Evolutionary conservation across 1,140 invertebrate species (phyloP).

Genomic region (Orchestia grillus): DNA sequence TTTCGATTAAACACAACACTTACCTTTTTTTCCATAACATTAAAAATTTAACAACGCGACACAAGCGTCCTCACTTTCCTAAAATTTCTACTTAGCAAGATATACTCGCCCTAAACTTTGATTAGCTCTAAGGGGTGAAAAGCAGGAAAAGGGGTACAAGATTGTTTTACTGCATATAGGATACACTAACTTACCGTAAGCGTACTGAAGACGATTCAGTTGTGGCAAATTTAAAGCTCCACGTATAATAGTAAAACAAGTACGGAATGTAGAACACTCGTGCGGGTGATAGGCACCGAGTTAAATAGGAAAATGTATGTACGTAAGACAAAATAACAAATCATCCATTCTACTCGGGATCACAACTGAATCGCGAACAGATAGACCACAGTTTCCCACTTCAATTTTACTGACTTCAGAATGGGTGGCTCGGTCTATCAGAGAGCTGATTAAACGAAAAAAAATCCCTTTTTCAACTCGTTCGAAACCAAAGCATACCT

Average conservation of each 20-base stretch:
- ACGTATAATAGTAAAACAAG: not conserved
- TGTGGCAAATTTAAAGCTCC: not conserved
- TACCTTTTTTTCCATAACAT: not conserved
- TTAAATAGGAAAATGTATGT: not conserved
- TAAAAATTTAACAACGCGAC: not conserved
- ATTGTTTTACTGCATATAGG: not conserved
- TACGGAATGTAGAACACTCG: not conserved
- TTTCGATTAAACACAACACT: not conserved
- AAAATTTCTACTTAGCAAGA: not conserved
- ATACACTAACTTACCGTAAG: not conserved
- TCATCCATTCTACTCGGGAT: not conserved
- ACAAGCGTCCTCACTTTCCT: not conserved
- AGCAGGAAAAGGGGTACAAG: not conserved
- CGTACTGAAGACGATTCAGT: not conserved
- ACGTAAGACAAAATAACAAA: not conserved
- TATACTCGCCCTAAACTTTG: not conserved
- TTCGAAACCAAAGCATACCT: not conserved
- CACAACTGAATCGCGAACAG: not conserved
- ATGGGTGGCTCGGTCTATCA: not conserved
- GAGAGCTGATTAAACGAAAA: not conserved
- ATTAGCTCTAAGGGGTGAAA: not conserved
- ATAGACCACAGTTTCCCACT: not conserved
- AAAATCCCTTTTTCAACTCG: not conserved
- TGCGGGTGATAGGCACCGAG: not conserved
- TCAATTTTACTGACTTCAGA: not conserved